Evolutionary conservation across 2,797 vertebrate species (phyloP).

Genomic region (Gila robusta): DNA sequence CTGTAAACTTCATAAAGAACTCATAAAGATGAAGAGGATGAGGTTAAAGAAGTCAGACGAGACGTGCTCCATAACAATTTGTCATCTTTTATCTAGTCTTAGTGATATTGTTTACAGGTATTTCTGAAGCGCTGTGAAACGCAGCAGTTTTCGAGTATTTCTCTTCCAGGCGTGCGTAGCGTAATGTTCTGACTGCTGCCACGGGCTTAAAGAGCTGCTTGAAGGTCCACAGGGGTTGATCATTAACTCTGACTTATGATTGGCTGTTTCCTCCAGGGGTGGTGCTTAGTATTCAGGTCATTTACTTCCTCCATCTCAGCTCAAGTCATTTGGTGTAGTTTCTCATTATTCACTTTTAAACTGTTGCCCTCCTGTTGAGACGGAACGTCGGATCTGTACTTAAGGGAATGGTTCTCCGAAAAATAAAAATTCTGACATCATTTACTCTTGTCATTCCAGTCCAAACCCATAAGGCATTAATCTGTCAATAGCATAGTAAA

Average conservation of each 20-base stretch:
- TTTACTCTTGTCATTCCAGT: not conserved
- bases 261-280: conserved; percentile 52
- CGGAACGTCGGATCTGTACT: conserved; percentile 71
- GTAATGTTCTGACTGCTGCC: not conserved
- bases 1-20: conserved; percentile 40
- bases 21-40: conserved; percentile 41
- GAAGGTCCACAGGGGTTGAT: conserved; percentile 41
- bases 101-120: conserved; percentile 17
- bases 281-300: conserved; percentile 50
- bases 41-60: not conserved
- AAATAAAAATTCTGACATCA: not conserved
- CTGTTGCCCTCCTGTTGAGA: conserved; percentile 73
- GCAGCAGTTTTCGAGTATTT: not conserved
- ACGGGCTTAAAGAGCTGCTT: conserved; percentile 23
- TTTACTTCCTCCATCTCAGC: conserved; percentile 62
- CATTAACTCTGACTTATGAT: conserved; percentile 50
- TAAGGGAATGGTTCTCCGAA: conserved; percentile 59
- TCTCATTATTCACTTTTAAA: conserved; percentile 69
- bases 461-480: not conserved
- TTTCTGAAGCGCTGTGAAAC: not conserved
- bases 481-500: not conserved
- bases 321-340: conserved; percentile 58
- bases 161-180: not conserved
- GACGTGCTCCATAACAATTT: not conserved
- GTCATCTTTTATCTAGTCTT: not conserved